Conservation (phyloP, 2,113 vertebrate species). For the Passerina amoena region DNA sequence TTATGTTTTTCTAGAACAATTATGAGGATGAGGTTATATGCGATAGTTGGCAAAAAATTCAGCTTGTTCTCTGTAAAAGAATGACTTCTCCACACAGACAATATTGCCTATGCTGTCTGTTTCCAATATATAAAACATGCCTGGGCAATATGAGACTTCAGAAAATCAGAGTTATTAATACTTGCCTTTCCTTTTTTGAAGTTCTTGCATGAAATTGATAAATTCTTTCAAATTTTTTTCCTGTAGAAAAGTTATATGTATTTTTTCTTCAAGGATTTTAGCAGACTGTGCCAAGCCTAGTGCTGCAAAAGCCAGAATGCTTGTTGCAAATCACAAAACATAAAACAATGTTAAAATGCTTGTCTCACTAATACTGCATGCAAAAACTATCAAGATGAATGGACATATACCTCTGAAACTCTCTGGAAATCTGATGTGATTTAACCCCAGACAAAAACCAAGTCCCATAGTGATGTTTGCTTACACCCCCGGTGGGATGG, state of each 20-base stretch:
- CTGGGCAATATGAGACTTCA: not conserved
- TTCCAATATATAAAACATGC: not conserved
- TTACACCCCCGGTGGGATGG: rapidly evolving
- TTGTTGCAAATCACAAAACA: not conserved
- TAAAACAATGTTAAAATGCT: not conserved
- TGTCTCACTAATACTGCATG: not conserved
- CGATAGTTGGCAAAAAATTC: not conserved
- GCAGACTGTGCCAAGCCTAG: not conserved
- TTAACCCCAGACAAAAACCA: not conserved
- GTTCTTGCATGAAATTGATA: not conserved
- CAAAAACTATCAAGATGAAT: not conserved
- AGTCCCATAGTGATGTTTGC: not conserved
- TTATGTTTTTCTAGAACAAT: not conserved
- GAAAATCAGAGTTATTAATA: not conserved
- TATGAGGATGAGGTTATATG: not conserved
- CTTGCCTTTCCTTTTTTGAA: not conserved
- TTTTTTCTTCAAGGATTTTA: not conserved
- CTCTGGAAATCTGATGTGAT: not conserved
- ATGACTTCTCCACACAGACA: not conserved
- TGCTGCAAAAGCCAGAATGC: not conserved
- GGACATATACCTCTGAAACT: not conserved
- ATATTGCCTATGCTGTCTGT: not conserved
- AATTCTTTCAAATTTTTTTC: not conserved
- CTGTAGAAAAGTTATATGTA: not conserved
- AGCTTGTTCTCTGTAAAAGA: not conserved